Conservation (phyloP, 2,113 vertebrate genomes). For the Eleginops maclovinus region DNA sequence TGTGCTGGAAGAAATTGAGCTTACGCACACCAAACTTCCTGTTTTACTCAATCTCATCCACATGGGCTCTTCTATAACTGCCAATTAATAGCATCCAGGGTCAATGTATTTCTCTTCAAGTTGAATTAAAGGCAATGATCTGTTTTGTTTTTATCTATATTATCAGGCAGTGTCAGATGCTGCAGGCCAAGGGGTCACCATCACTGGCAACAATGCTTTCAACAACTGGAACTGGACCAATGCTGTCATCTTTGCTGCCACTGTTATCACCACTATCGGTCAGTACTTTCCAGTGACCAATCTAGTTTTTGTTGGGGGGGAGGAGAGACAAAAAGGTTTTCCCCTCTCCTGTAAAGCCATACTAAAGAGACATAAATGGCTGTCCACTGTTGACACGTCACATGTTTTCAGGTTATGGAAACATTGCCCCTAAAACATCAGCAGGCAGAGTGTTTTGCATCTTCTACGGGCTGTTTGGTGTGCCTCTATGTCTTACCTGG, state of each 20-base stretch:
- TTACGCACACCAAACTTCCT: conserved; percentile 33
- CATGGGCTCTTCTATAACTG: neutral
- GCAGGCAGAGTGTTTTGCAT: conserved; percentile 95
- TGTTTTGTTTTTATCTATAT: conserved; percentile 13
- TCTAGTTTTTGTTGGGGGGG: neutral
- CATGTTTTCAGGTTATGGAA: conserved; percentile 90
- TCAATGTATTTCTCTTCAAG: neutral
- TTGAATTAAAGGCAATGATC: neutral
- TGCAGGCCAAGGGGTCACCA: conserved; percentile 94
- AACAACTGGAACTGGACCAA: conserved; percentile 99
- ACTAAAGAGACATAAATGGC: neutral
- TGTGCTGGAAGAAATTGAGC: conserved; percentile 49
- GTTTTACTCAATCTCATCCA: conserved; percentile 15
- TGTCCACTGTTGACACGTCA: neutral
- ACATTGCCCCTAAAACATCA: conserved; percentile 95
- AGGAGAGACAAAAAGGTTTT: neutral
- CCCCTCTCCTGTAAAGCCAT: neutral
- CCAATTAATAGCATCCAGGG: neutral
- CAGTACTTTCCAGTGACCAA: conserved; percentile 35
- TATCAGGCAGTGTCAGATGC: conserved; percentile 92
- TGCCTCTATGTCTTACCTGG: conserved; percentile 96
- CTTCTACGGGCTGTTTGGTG: conserved; percentile 97
- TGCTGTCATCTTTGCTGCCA: conserved; percentile 97
- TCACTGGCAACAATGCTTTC: conserved; percentile 93
- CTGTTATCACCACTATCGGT: conserved; percentile 98